Base-by-base conservation (phyloP, 2,797 vertebrate species). In the Tiaroga cobitis region DNA sequence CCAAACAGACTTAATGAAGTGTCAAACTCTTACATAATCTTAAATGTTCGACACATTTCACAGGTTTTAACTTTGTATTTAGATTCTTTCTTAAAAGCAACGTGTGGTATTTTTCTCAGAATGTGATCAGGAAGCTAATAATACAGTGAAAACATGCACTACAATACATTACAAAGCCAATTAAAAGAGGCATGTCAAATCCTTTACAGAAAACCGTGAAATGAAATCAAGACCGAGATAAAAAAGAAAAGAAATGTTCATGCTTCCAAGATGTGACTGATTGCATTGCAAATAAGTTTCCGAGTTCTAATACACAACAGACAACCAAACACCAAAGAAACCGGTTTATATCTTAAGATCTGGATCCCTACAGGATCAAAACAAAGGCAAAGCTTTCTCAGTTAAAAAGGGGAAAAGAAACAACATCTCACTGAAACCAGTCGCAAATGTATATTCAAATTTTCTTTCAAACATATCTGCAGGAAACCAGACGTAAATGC, bases 371-470 rank as follows among this genome's bases (percentile, higher is more conserved):
- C 37, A 72, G 78, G 72, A 84, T 81, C 67, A 9, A 19, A 68
- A 81, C 73, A 67, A 80, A 80, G 32, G 43, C 81, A 85, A 87
- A 82, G 46, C 84, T 34, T 51, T 86, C 69, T 8, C 43, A 70
- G 51, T 70, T 67, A 46, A 70, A 80, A 39, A 63, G 46, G 18
- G n/a, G 39, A 74, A 29, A 65, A 63, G 16, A 49, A 82, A 82
- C 8, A 73, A 43, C 68, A 29, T 81, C 67, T 81, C 75, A 79
- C 51, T 85, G 85, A 85, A 90, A 93, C 78, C 88, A 80, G 88
- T 80, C 87, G 63, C 68, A 37, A 89, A 93, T 93, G 93, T 91
- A 92, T 94, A 93, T 94, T 94, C 91, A 87, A 87, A 13, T 67
- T 82, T 2, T 59, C 82, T 68, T 92, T 91, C 29, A 80, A 79